Evolutionary conservation across 2,888 invertebrate species (phyloP), one percentile per base, ranked within the genome.

Genomic region (Quadroppia sp.): DNA sequence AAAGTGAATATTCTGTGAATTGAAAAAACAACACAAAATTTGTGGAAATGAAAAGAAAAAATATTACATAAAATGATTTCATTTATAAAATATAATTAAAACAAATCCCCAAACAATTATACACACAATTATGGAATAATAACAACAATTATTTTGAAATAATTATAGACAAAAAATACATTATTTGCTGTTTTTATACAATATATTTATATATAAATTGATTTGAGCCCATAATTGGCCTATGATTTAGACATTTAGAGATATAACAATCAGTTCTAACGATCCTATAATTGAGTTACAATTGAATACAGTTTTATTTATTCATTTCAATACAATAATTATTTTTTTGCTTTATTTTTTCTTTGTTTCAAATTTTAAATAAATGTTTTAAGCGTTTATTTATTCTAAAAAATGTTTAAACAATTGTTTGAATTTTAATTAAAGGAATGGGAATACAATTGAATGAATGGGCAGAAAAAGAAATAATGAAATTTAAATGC

Each of bases 111-210:
- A n/a, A n/a, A n/a, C n/a, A n/a, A 50, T n/a, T 50, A 50, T 50
- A 50, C 50, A 50, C 50, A 50, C 50, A 50, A 20, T 50, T 20
- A n/a, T 3, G 9, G 36, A 36, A 36, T 36, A 20, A 50, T 17
- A 50, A 20, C 17, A 20, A 50, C 17, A 50, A 36, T 36, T 36
- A 2, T 50, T n/a, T 6, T n/a, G 17, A 50, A n/a, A 7, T 50
- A 6, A 7, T 50, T n/a, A 45, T 7, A 50, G 50, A n/a, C 20
- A 50, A 50, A 50, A 50, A 50, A 50, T 50, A 50, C 50, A 50
- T 50, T 50, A 50, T 50, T 50, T 50, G 20, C 50, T 50, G 45
- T 50, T n/a, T 45, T 50, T 50, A 50, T 50, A 50, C 50, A 50
- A 50, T 50, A 50, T 50, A 50, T 50, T 50, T 20, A 50, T 50